Evolutionary conservation across 2,888 invertebrate genomes (phyloP).

Genomic region (Ochropacha duplaris): DNA sequence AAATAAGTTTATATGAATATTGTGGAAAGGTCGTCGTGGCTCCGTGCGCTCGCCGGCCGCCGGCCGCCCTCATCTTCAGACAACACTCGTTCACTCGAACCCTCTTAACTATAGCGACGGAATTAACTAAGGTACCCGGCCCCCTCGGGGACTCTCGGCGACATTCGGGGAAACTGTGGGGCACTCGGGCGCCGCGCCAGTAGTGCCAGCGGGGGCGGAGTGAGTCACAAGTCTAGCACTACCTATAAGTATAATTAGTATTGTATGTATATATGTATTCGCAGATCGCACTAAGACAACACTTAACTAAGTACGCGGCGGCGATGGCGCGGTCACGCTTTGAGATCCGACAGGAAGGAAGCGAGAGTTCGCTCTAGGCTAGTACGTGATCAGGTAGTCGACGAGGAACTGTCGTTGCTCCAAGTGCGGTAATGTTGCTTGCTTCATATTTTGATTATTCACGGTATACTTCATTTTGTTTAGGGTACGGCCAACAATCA

Average conservation of each 20-base stretch:
- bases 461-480: too few species aligned
- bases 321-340: background rate
- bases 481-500: background rate
- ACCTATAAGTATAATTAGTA: too few species aligned
- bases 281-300: conserved; percentile 2
- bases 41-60: background rate
- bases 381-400: too few species aligned
- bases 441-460: background rate
- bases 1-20: too few species aligned
- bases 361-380: background rate
- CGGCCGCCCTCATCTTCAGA: background rate
- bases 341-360: background rate
- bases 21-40: background rate
- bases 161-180: too few species aligned
- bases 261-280: background rate
- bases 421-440: background rate
- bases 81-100: background rate
- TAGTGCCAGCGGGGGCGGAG: too few species aligned
- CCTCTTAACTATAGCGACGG: conserved; percentile 21
- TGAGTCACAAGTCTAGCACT: too few species aligned
- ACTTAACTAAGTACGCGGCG: background rate
- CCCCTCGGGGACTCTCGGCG: background rate
- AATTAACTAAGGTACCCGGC: conserved; percentile 24
- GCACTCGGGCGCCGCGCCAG: too few species aligned
- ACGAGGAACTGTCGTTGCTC: background rate